phyloP scores from a whole-genome alignment of 2,888 invertebrate species.

The Volucella inflata region DNA sequence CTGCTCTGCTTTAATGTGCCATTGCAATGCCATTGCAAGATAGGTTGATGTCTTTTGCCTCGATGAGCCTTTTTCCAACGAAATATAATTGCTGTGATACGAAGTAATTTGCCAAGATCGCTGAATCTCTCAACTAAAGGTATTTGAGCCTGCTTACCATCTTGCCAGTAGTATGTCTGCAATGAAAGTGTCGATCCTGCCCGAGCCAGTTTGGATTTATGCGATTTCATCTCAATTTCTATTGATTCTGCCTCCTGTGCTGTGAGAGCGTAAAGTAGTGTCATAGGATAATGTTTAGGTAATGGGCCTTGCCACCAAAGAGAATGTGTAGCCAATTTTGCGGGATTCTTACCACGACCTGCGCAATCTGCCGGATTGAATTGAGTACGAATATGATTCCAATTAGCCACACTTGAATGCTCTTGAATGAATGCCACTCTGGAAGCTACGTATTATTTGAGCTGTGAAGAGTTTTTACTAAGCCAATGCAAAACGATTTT shows the following conservation, averaged over 20 bases:
- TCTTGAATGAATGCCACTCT: neutral
- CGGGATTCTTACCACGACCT: neutral
- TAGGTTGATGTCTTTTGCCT: neutral
- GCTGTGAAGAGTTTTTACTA: neutral
- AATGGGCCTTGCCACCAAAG: constrained; percentile 26
- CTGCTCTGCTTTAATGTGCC: constrained; percentile 10
- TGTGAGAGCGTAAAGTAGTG: neutral
- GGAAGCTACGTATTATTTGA: constrained; percentile 1
- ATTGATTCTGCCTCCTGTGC: constrained; percentile 15
- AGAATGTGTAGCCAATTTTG: neutral
- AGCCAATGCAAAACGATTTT: constrained; percentile 5
- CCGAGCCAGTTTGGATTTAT: constrained; percentile 1
- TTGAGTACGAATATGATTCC: constrained; percentile 18
- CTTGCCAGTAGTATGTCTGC: neutral
- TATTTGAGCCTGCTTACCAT: neutral
- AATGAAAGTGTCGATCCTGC: neutral
- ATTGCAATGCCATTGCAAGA: neutral
- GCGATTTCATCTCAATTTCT: constrained; percentile 3
- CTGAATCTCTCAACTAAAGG: constrained; percentile 8
- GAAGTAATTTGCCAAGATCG: constrained; percentile 1
- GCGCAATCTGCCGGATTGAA: constrained; percentile 22
- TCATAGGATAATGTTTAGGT: constrained; percentile 3
- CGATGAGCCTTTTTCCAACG: constrained; percentile 1
- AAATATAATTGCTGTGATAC: constrained; percentile 2
- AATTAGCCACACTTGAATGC: neutral